Conservation (phyloP, 1,140 invertebrate genomes). For the Rhysida immarginata region DNA sequence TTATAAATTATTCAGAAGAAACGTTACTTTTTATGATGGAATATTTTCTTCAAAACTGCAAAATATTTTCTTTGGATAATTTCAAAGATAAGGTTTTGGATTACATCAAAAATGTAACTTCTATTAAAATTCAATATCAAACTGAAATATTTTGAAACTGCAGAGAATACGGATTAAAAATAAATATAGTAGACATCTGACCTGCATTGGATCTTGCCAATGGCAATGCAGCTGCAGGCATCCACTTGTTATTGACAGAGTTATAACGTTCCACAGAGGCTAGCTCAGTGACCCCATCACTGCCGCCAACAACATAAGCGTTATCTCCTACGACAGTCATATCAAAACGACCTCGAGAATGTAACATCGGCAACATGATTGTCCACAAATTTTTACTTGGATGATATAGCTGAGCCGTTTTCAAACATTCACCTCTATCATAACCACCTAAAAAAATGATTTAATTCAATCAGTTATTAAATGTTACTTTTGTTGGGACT, state of each 20-base stretch:
- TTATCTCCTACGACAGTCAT: slow-evolving; percentile 46
- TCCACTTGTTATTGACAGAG: slow-evolving; percentile 43
- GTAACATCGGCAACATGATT: slow-evolving; percentile 46
- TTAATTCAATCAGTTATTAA: too few species aligned
- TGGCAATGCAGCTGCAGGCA: slow-evolving; percentile 40
- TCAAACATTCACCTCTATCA: slow-evolving; percentile 65
- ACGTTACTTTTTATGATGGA: too few species aligned
- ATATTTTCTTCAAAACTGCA: too few species aligned
- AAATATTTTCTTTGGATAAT: too few species aligned
- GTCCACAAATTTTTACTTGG: slow-evolving; percentile 50
- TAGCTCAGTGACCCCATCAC: slow-evolving; percentile 58
- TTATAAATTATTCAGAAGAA: too few species aligned
- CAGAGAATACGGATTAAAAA: too few species aligned
- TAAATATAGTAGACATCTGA: too few species aligned
- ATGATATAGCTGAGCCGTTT: slow-evolving; percentile 55
- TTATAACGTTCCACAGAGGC: slow-evolving; percentile 49
- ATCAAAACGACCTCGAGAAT: slow-evolving; percentile 55
- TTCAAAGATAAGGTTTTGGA: too few species aligned
- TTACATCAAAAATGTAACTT: too few species aligned
- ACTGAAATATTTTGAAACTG: too few species aligned
- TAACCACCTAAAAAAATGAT: slow-evolving; percentile 52
- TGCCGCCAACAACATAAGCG: slow-evolving; percentile 61
- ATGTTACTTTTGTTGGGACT: too few species aligned
- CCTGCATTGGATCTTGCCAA: slow-evolving; percentile 49
- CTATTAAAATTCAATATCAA: too few species aligned